Evolutionary conservation across 2,797 vertebrate genomes (phyloP).

Genomic region (Onychomys leucogaster): DNA sequence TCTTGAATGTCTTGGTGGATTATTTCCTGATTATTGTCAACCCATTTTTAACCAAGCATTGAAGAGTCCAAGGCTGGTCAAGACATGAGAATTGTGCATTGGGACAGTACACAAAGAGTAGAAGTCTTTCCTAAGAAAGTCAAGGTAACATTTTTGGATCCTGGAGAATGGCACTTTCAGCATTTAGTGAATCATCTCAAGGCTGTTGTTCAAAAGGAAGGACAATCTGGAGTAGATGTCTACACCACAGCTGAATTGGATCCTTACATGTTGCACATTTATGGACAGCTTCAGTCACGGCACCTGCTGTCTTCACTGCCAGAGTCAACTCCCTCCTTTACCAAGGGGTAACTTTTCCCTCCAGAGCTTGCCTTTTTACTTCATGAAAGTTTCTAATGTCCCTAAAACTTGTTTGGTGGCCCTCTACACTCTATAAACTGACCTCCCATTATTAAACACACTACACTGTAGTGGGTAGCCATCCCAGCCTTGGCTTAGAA

Average conservation of each 20-base stretch:
- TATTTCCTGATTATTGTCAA: background rate
- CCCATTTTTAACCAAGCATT: slow-evolving; percentile 12
- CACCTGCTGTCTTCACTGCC: background rate
- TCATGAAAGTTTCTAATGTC: background rate
- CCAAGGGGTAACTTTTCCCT: background rate
- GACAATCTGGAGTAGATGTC: background rate
- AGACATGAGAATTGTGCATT: background rate
- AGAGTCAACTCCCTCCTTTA: background rate
- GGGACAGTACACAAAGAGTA: background rate
- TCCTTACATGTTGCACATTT: background rate
- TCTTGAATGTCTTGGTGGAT: slow-evolving; percentile 9
- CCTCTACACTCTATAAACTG: background rate
- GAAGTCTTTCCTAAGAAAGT: slow-evolving; percentile 11
- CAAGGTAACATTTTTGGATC: slow-evolving; percentile 36
- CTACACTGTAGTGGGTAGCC: too few species aligned
- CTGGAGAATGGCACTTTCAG: background rate
- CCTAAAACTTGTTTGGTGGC: background rate
- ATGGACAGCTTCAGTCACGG: background rate
- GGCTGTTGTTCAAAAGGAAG: slow-evolving; percentile 45
- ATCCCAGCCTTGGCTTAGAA: too few species aligned
- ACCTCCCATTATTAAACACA: background rate
- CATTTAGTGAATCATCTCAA: slow-evolving; percentile 43
- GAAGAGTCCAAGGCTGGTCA: background rate
- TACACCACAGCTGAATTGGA: background rate
- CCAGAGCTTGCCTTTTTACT: background rate